Conservation (phyloP, 2,888 invertebrate genomes). For the Eristalis arbustorum region DNA sequence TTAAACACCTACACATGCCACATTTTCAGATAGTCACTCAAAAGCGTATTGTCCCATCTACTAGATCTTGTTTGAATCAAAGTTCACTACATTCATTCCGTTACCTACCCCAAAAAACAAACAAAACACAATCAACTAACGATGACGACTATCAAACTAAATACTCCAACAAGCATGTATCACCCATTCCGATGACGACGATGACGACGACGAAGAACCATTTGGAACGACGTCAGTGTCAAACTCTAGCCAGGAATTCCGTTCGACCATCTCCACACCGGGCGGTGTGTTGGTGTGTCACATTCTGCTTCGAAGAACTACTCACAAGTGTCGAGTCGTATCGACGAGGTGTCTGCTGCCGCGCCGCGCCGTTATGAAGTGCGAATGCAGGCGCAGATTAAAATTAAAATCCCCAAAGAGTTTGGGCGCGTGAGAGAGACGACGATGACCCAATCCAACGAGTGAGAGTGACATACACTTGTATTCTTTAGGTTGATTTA, state of each 20-base stretch:
- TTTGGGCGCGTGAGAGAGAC: conserved; percentile 63
- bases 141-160: conserved; percentile 20
- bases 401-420: conserved; percentile 64
- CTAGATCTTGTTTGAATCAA: conserved; percentile 1
- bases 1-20: background rate
- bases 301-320: conserved; percentile 58
- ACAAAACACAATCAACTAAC: conserved; percentile 20
- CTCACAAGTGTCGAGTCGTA: conserved; percentile 56
- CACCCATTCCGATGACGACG: conserved; percentile 46
- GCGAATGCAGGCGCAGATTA: conserved; percentile 69
- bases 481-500: conserved; percentile 15
- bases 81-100: background rate
- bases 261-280: conserved; percentile 21
- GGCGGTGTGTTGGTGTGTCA: conserved; percentile 38
- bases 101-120: conserved; percentile 54
- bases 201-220: conserved; percentile 47
- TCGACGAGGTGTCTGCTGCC: background rate
- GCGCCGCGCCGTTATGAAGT: conserved; percentile 24
- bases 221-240: background rate
- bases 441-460: conserved; percentile 21
- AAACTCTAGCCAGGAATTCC: conserved; percentile 54
- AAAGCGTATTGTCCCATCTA: background rate
- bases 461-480: conserved; percentile 61
- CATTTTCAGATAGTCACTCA: background rate
- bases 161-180: conserved; percentile 39